Evolutionary conservation across 1,140 invertebrate species (phyloP).

Genomic region (Drosophila nannoptera): DNA sequence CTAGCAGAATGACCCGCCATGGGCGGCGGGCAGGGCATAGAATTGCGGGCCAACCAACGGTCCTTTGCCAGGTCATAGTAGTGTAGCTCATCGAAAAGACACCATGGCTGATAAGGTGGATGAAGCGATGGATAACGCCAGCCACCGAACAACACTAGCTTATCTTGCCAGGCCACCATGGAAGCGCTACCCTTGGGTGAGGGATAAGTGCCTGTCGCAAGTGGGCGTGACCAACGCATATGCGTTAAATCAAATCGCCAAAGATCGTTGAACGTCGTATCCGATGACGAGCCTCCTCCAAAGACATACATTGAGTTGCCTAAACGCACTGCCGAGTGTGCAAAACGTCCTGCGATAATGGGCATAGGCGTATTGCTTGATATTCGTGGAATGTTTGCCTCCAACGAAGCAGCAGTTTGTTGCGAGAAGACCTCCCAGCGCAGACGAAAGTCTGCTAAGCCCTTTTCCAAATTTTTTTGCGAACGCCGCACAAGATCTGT

Average conservation of each 20-base stretch:
- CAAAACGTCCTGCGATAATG: constrained; percentile 92
- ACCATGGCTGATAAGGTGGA: constrained; percentile 92
- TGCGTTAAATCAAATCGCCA: constrained; percentile 95
- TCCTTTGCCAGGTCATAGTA: constrained; percentile 91
- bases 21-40: constrained; percentile 85
- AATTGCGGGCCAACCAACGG: constrained; percentile 88
- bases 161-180: constrained; percentile 91
- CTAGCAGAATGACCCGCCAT: constrained; percentile 96
- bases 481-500: constrained; percentile 74
- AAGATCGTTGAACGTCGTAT: constrained; percentile 97
- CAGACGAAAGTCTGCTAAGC: constrained; percentile 66
- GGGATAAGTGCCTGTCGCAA: constrained; percentile 92
- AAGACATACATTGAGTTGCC: constrained; percentile 95
- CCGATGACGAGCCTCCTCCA: constrained; percentile 96
- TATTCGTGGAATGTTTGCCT: constrained; percentile 26
- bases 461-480: constrained; percentile 70
- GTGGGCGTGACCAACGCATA: constrained; percentile 89
- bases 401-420: constrained; percentile 44
- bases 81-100: constrained; percentile 95
- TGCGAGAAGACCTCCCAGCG: constrained; percentile 72
- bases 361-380: constrained; percentile 69
- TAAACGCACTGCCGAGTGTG: constrained; percentile 92
- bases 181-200: constrained; percentile 97
- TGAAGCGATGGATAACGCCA: constrained; percentile 96
- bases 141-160: constrained; percentile 94